These are phyloP conservation scores for Argyresthia goedartella DNA, from an alignment of 2,888 invertebrate genomes.

Conservation along the genomic window DNA sequence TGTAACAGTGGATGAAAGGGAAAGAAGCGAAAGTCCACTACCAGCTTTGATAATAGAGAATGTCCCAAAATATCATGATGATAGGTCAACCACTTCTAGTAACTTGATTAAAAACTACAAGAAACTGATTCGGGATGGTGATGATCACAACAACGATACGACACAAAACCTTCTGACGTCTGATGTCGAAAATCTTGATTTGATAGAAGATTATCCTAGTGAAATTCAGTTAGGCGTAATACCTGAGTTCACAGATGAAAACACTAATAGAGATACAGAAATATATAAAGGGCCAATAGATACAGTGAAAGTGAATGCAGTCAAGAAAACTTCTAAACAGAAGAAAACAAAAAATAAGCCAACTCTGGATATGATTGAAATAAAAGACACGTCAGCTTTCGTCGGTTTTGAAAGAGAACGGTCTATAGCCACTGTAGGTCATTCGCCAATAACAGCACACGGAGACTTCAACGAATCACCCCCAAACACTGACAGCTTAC, in stretches of 20 bases:
- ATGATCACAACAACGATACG: slow-evolving; percentile 18
- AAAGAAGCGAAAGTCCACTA: slow-evolving; percentile 38
- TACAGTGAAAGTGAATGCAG: background rate
- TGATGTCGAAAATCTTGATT: slow-evolving; percentile 17
- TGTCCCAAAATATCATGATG: slow-evolving; percentile 17
- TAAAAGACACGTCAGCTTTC: background rate
- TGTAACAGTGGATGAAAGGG: slow-evolving; percentile 7
- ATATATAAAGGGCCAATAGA: background rate
- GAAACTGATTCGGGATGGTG: slow-evolving; percentile 25
- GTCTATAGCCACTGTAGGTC: slow-evolving; percentile 21
- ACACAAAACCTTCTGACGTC: slow-evolving; percentile 37
- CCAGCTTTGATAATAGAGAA: slow-evolving; percentile 44
- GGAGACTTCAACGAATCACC: slow-evolving; percentile 28
- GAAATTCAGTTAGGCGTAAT: background rate
- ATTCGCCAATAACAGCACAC: background rate
- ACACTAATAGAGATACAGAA: slow-evolving; percentile 7
- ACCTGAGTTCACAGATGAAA: background rate
- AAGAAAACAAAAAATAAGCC: background rate
- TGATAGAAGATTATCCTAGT: background rate
- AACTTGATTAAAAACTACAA: slow-evolving; percentile 33
- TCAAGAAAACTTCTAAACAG: background rate
- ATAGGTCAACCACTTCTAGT: slow-evolving; percentile 12
- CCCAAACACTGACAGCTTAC: slow-evolving; percentile 24
- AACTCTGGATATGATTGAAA: background rate
- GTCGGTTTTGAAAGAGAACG: slow-evolving; percentile 16